Evolutionary conservation across 2,113 vertebrate genomes (phyloP).

Genomic region (Phylloscopus trochilus): DNA sequence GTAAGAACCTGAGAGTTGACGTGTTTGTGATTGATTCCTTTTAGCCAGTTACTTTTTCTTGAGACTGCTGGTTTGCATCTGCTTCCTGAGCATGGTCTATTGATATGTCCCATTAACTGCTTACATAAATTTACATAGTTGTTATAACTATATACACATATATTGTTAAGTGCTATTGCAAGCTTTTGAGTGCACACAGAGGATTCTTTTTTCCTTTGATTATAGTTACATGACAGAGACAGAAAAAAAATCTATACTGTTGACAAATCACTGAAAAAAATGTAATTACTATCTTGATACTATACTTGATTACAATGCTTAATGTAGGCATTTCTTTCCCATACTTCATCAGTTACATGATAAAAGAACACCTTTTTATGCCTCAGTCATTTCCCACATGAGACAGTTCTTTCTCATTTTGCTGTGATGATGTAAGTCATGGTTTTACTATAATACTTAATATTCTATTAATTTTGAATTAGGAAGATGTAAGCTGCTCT

Average conservation of each 20-base stretch:
- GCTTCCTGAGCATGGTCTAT: background rate
- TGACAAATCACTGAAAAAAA: background rate
- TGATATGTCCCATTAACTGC: background rate
- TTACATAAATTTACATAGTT: background rate
- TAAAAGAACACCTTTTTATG: background rate
- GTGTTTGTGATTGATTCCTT: background rate
- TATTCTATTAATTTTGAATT: background rate
- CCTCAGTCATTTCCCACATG: background rate
- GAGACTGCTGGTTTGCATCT: background rate
- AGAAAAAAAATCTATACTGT: background rate
- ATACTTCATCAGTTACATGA: background rate
- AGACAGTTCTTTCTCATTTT: background rate
- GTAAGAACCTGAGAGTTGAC: background rate
- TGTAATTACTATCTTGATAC: background rate
- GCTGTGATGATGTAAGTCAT: background rate
- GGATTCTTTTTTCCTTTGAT: background rate
- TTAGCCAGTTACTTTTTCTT: background rate
- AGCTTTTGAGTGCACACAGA: background rate
- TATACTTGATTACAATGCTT: background rate
- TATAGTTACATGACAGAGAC: background rate
- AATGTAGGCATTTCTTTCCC: background rate
- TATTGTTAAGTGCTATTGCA: background rate
- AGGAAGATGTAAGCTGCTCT: background rate
- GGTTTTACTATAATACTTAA: background rate
- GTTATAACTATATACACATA: background rate